Evolutionary conservation across 2,888 invertebrate species (phyloP), one percentile per base, ranked within the genome.

Genomic region (Mythimna pallens): DNA sequence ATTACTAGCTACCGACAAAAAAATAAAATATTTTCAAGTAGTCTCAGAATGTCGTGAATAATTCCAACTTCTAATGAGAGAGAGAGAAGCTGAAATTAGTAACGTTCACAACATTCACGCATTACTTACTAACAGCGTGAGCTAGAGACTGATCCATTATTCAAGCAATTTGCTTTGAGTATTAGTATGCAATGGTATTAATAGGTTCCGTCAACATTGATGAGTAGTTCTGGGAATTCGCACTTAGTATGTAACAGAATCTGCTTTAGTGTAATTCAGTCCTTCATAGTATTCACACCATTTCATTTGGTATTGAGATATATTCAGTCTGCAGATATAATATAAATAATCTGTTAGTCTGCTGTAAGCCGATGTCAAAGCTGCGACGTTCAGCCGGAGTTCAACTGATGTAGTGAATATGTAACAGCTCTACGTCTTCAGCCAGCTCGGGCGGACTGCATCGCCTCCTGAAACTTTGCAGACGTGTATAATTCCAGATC

Each of bases 161-260:
- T 70, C 65, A 78, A 25, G 82, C 58, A 82, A 70, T 82, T 78
- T 65, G 54, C 70, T 65, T 58, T 47, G 47, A 62, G 52, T 65
- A 55, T 52, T 58, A 17, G 66, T 66, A 61, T 61, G 47, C 43
- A 65, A 25, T 36, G 61, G n/a, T 30, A 73, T 59, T 73, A 63
- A 78, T 76, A 65, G 73, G 36, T 61, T 63, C 57, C 47, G 76
- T 63, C 81, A 57, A 62, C 76, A 80, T 34, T 62, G 65, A 76
- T 62, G 52, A 30, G 36, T 20, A 22, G 52, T 34, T 65, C 61
- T 47, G 61, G 58, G 22, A 73, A 52, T 50, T 17, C 12, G 3
- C 40, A n/a, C 20, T 76, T 12, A 34, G 58, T 65, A 12, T 64
- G 9, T 30, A 43, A 25, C 34, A 50, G 20, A 54, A 74, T 55